Base-by-base conservation (phyloP, 2,888 invertebrate genomes). In the Maniola hyperantus region DNA sequence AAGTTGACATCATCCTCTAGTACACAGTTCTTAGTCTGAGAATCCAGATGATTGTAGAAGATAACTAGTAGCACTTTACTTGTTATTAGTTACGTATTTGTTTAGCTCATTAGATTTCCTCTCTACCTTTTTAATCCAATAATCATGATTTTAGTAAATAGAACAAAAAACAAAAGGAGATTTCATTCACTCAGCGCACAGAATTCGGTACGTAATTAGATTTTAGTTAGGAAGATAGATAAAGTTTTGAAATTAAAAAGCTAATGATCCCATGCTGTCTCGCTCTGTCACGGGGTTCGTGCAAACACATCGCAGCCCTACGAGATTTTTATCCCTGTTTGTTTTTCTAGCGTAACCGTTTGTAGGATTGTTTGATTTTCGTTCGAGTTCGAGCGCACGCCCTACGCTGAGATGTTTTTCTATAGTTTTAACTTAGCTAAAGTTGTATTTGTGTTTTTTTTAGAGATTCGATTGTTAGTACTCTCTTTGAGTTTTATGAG, bases 291-390 rank as follows among this genome's bases (percentile, higher is more conserved):
- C 54, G 60, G 66, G 60, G 55, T 57, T 58, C 59, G 36, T 34
- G 46, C 54, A 59, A 65, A 62, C 70, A 71, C 33, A 63, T 67
- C 69, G 55, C 69, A 68, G 72, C 76, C 74, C 74, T 70, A 62
- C 59, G 53, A 66, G 63, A 5, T 65, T 72, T 65, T 57, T 66
- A 54, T 75, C 76, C 78, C 74, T 84, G 83, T 88, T 87, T 90
- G 83, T 83, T 88, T 87, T 86, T 83, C 78, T 84, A 81, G 81
- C 76, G 78, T 79, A 83, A 78, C 80, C 79, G 81, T 83, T 84
- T 83, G 82, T 78, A 72, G 76, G 81, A 81, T 79, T 82, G 84
- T 84, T 85, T 81, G 81, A 82, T 84, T 84, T 83, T 79, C 83
- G 82, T 83, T 81, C 76, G 76, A 83, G 82, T 83, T 81, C 76